Conservation (phyloP, 2,113 vertebrate species). For the Lota lota region DNA sequence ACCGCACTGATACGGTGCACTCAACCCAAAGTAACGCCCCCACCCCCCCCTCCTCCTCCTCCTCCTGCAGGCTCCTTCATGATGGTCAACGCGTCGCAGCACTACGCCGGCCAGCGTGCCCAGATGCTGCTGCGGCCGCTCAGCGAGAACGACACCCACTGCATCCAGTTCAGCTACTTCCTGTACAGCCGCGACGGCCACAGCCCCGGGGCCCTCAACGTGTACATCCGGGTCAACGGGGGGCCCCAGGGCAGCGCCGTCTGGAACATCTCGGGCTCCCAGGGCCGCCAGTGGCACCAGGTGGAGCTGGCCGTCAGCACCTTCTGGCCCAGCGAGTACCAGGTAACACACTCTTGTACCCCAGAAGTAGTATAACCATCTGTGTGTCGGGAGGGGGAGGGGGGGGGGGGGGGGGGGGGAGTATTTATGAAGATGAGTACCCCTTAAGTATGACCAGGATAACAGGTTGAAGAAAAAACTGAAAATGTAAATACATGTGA, state of each 20-base stretch:
- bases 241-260: conserved; percentile 84
- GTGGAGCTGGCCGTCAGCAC: conserved; percentile 93
- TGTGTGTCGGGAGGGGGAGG: no score
- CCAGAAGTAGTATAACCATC: no score
- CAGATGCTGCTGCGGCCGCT: conserved; percentile 86
- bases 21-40: neutral
- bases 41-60: neutral
- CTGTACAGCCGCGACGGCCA: conserved; percentile 88
- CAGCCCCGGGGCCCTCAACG: conserved; percentile 84
- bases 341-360: conserved; percentile 70
- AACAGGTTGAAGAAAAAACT: no score
- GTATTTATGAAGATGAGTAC: no score
- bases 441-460: no score
- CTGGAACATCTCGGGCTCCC: conserved; percentile 89
- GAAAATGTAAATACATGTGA: no score
- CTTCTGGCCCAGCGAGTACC: conserved; percentile 96
- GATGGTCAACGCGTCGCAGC: conserved; percentile 93
- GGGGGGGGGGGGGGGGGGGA: no score
- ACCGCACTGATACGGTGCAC: no score
- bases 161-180: conserved; percentile 97
- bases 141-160: conserved; percentile 97
- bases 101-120: conserved; percentile 80
- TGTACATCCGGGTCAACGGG: conserved; percentile 85
- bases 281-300: conserved; percentile 91
- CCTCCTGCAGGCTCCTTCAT: conserved; percentile 82